Percentiles rank a stretch among this genome's conserved stretches.
Evolutionary conservation across 2,888 invertebrate species (phyloP).

Genomic region (Drosophila cognata): DNA sequence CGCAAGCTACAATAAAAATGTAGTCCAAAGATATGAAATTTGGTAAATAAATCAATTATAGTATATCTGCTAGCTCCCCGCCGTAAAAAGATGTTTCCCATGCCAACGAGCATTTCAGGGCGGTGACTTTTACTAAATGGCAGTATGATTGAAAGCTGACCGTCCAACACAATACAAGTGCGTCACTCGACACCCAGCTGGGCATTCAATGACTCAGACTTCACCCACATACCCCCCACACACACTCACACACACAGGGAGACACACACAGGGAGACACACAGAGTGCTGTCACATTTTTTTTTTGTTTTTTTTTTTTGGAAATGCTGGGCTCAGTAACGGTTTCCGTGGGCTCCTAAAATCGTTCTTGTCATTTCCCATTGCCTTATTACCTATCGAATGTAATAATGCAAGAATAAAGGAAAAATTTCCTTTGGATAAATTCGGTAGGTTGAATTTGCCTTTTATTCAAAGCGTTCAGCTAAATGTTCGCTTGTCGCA

Average conservation of each 20-base stretch:
- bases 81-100: conserved; percentile 16
- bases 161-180: conserved; percentile 19
- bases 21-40: conserved; percentile 12
- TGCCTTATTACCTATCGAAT: conserved; percentile 47
- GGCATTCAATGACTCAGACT: conserved; percentile 32
- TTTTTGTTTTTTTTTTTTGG: not conserved
- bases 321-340: conserved; percentile 3
- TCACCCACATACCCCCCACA: no score
- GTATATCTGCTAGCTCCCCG: not conserved
- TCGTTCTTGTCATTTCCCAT: conserved; percentile 43
- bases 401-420: conserved; percentile 33
- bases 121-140: conserved; percentile 51
- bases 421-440: conserved; percentile 4
- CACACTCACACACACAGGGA: not conserved
- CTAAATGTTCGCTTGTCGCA: conserved; percentile 59
- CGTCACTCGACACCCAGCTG: conserved; percentile 29
- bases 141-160: conserved; percentile 70
- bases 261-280: not conserved
- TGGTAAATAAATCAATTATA: conserved; percentile 61
- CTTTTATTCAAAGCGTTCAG: conserved; percentile 34
- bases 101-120: conserved; percentile 38
- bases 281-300: conserved; percentile 4
- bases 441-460: conserved; percentile 37
- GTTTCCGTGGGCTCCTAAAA: conserved; percentile 11
- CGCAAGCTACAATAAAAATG: conserved; percentile 16